phyloP scores from a whole-genome alignment of 2,888 invertebrate species.

The Cataglyphis albicans region DNA sequence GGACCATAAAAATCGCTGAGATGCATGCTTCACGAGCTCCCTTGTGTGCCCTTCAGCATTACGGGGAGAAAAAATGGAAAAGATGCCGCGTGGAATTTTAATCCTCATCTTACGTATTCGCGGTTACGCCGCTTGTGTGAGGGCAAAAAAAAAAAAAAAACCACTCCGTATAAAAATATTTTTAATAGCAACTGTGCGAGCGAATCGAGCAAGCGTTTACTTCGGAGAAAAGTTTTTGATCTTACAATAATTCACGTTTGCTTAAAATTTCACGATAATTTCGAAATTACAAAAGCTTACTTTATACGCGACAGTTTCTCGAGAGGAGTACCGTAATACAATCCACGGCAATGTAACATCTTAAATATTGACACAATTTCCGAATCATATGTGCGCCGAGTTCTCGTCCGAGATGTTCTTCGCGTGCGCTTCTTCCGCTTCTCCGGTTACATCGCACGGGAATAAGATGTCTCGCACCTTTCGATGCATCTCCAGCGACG shows the following conservation, averaged over 20 bases:
- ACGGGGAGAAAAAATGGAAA: constrained; percentile 75
- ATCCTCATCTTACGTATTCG: constrained; percentile 71
- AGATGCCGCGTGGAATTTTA: constrained; percentile 80
- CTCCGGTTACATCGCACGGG: constrained; percentile 48
- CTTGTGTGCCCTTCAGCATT: constrained; percentile 72
- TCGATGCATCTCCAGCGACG: constrained; percentile 66
- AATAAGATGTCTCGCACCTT: constrained; percentile 65
- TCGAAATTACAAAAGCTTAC: not conserved
- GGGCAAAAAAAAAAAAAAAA: not conserved
- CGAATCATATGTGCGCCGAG: not conserved
- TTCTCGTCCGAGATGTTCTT: not conserved
- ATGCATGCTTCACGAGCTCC: constrained; percentile 79
- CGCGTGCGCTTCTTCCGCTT: not conserved
- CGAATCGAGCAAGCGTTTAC: not conserved
- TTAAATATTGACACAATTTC: constrained; percentile 33
- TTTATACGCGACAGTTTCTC: not conserved
- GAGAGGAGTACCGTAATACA: not conserved
- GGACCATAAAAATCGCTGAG: constrained; percentile 78
- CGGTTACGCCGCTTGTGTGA: constrained; percentile 34
- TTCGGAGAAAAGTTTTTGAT: not conserved
- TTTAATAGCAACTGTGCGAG: not conserved
- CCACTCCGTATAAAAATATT: not conserved
- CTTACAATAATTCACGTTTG: not conserved
- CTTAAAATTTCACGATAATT: not conserved
- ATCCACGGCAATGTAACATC: not conserved